Percentiles rank a stretch among this genome's conserved stretches.
Evolutionary conservation across 2,888 invertebrate species (phyloP).

Genomic region (Rhingia campestris): DNA sequence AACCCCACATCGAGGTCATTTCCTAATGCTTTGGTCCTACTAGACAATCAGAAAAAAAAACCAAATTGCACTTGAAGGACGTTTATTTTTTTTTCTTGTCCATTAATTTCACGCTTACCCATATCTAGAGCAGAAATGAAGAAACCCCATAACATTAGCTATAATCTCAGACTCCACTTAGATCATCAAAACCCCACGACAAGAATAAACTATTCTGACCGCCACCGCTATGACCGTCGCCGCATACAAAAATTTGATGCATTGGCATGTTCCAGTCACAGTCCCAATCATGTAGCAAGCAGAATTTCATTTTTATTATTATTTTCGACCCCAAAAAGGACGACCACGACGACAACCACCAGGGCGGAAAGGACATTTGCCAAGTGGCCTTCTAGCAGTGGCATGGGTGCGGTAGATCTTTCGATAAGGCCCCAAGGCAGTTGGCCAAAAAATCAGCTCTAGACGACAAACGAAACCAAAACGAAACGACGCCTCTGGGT

Average conservation of each 20-base stretch:
- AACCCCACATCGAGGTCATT: slow-evolving; percentile 17
- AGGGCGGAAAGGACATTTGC: slow-evolving; percentile 25
- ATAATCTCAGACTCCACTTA: slow-evolving; percentile 34
- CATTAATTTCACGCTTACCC: not conserved
- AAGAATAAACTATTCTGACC: not conserved
- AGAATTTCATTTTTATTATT: slow-evolving; percentile 33
- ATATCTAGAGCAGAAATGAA: not conserved
- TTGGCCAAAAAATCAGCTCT: slow-evolving; percentile 1
- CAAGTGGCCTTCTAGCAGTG: slow-evolving; percentile 42
- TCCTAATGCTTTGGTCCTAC: slow-evolving; percentile 1
- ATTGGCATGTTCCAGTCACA: slow-evolving; percentile 39
- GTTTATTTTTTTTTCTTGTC: not conserved
- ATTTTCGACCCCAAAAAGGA: slow-evolving; percentile 29
- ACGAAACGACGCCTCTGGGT: slow-evolving; percentile 30
- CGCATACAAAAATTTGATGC: slow-evolving; percentile 8
- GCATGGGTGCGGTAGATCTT: slow-evolving; percentile 7
- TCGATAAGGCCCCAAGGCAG: slow-evolving; percentile 24
- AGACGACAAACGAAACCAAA: not conserved
- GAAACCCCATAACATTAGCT: not conserved
- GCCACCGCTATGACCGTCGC: not conserved
- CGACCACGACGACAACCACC: slow-evolving; percentile 25
- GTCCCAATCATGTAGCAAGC: slow-evolving; percentile 28
- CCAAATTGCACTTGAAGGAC: not conserved
- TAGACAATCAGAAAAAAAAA: not conserved
- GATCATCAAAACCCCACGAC: slow-evolving; percentile 4